Evolutionary conservation across 2,113 vertebrate species (phyloP), one percentile per base, ranked within the genome.

Genomic region (Atractosteus spatula): DNA sequence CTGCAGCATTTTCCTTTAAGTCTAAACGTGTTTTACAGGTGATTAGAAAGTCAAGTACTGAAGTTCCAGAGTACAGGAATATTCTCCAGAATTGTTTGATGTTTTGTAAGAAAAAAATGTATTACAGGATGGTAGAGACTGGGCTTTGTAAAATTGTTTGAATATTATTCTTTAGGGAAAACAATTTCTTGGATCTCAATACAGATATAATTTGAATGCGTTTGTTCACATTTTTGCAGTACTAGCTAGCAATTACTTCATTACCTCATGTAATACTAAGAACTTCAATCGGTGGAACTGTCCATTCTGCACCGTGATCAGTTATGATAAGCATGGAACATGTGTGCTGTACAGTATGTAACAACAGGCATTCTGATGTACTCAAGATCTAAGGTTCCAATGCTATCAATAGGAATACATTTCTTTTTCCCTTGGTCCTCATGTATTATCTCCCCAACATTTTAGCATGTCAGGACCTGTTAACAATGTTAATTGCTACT

Each of bases 281-380:
- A 11, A 81, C 67, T 2, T 74, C 56, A 0, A 91, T 71, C 43
- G 91, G 88, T 0, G 66, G 44, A 0, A 55, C 68, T 0, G 89
- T 82, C 92, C 91, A 93, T 67, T 85, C 88, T 12, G 66, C 42
- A 1, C 87, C 85, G 0, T 82, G 71, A 13, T 90, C 85, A 0
- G 88, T 89, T 68, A 92, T 11, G 2, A 88, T 90, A 2, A 86
- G 86, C 54, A 94, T 63, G 0, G 90, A 84, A 0, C 91, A 94
- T 0, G 74, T 29, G 29, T 29, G 29, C 1, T 29, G 29, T 29
- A 29, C 29, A 72, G 0, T 90, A 93, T 3, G 92, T 93, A 7
- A 93, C 84, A 55, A 94, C 91, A 0, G 92, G 92, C 88, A 91
- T 82, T 0, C 81, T 87, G 3, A 93, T 89, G 47, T 84, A 92